phyloP scores from a whole-genome alignment of 2,113 vertebrate genomes.

The Ailuropoda melanoleuca region DNA sequence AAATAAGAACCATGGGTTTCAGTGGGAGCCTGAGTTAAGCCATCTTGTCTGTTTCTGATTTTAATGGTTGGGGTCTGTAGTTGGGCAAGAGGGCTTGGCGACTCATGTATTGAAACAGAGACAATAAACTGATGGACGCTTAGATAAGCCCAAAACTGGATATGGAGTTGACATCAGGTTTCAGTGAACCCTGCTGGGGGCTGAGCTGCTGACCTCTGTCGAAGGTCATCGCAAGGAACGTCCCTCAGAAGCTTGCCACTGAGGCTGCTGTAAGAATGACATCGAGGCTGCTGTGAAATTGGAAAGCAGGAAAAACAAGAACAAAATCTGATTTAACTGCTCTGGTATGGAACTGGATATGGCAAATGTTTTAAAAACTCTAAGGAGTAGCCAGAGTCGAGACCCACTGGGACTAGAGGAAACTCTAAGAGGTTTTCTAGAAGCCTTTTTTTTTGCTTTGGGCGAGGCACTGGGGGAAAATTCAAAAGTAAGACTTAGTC shows the following conservation, averaged over 20 bases:
- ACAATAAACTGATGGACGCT: not conserved
- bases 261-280: not conserved
- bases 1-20: not conserved
- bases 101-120: not conserved
- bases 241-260: not conserved
- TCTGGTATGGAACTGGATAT: not conserved
- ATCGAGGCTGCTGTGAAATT: not conserved
- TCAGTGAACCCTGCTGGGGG: not conserved
- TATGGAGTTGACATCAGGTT: not conserved
- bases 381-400: not conserved
- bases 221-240: not conserved
- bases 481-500: not conserved
- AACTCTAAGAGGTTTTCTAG: not conserved
- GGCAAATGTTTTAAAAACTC: not conserved
- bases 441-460: not conserved
- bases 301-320: not conserved
- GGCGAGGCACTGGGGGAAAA: not conserved
- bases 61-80: not conserved
- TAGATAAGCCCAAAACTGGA: not conserved
- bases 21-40: not conserved
- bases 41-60: not conserved
- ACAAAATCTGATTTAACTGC: not conserved
- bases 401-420: not conserved
- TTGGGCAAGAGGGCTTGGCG: not conserved
- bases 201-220: not conserved